phyloP scores from a whole-genome alignment of 2,888 invertebrate genomes.

The Pyrgus malvae region DNA sequence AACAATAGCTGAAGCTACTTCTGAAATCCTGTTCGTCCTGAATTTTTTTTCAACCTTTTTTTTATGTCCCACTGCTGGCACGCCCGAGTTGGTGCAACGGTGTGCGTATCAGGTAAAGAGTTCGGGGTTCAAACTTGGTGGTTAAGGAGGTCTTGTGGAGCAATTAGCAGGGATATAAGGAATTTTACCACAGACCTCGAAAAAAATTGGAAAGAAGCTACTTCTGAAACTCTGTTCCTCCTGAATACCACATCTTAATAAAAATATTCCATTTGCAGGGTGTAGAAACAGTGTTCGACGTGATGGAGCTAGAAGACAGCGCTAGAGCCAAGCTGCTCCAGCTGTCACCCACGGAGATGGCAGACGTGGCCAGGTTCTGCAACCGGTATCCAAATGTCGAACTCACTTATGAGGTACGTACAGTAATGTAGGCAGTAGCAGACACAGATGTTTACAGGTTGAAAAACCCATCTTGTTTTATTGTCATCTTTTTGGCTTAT shows the following conservation, averaged over 20 bases:
- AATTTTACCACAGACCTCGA: neutral
- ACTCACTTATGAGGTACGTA: constrained; percentile 91
- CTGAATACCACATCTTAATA: neutral
- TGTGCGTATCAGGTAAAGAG: neutral
- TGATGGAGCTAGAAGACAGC: constrained; percentile 97
- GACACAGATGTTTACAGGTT: too few species aligned
- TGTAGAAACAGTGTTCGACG: constrained; percentile 96
- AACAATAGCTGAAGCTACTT: too few species aligned
- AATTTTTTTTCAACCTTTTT: too few species aligned
- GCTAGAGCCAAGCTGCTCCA: constrained; percentile 90
- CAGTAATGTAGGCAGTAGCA: too few species aligned
- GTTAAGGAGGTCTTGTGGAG: neutral
- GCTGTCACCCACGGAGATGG: constrained; percentile 94
- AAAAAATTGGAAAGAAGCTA: too few species aligned
- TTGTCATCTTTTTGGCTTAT: too few species aligned
- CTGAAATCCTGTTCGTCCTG: too few species aligned
- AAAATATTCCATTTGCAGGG: constrained; percentile 51
- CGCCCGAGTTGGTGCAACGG: neutral
- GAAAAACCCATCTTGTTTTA: too few species aligned
- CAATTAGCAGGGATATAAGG: neutral
- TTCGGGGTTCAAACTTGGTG: neutral
- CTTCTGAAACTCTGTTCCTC: neutral
- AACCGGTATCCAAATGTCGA: constrained; percentile 99
- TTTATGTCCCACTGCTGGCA: too few species aligned
- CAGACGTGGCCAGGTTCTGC: constrained; percentile 98